phyloP scores from a whole-genome alignment of 2,888 invertebrate genomes.

The Tinea semifulvella region DNA sequence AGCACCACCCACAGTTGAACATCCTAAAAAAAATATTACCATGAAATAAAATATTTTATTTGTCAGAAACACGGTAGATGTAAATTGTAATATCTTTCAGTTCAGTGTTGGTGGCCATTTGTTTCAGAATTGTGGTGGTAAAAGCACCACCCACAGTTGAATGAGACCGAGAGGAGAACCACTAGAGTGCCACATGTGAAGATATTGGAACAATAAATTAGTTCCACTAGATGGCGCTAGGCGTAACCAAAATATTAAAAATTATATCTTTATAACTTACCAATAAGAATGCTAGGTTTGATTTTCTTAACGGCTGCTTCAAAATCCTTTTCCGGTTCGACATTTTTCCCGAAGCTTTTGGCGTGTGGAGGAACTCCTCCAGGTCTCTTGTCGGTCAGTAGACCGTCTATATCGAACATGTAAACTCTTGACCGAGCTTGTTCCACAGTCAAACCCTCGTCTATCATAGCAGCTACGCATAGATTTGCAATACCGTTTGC shows the following conservation, averaged over 20 bases:
- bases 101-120: conserved; percentile 90
- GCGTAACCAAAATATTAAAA: neutral
- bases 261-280: conserved; percentile 60
- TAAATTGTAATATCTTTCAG: too few species aligned
- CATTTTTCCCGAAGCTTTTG: conserved; percentile 77
- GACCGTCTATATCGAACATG: conserved; percentile 95
- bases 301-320: conserved; percentile 81
- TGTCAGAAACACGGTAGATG: too few species aligned
- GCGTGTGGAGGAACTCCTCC: conserved; percentile 77
- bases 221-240: too few species aligned
- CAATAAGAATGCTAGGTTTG: conserved; percentile 89
- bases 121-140: conserved; percentile 82
- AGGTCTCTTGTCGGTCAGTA: conserved; percentile 77
- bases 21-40: too few species aligned
- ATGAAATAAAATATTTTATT: too few species aligned
- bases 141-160: conserved; percentile 93
- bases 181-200: too few species aligned
- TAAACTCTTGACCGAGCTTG: conserved; percentile 91
- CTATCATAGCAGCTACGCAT: conserved; percentile 87
- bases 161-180: too few species aligned
- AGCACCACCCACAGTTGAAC: too few species aligned
- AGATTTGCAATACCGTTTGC: conserved; percentile 93
- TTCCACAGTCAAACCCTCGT: conserved; percentile 65
- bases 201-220: too few species aligned
- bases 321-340: conserved; percentile 80